A percentile compares a stretch with the other conserved stretches of the same genome.
Conservation (phyloP, 2,797 vertebrate species). For the Sarcoramphus papa region DNA sequence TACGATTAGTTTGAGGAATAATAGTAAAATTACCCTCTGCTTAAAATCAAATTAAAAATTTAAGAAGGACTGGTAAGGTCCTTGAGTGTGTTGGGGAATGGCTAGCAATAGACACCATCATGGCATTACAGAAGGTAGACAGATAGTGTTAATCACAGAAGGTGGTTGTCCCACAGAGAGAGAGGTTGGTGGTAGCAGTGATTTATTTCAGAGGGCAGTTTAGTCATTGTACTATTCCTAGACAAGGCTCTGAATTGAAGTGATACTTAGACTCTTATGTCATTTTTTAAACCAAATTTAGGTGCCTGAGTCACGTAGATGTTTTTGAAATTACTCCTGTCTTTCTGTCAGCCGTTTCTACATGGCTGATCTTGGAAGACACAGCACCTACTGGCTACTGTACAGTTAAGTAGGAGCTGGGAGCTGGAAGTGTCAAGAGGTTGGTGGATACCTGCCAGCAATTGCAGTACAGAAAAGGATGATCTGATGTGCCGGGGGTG, state of each 20-base stretch:
- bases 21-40: background rate
- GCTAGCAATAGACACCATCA: background rate
- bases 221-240: conserved; percentile 37
- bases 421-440: conserved; percentile 4
- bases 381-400: background rate
- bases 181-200: background rate
- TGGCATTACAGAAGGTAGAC: background rate
- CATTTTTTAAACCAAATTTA: conserved; percentile 25
- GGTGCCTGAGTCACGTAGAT: background rate
- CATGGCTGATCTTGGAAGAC: background rate
- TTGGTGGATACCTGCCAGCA: conserved; percentile 29
- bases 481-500: background rate
- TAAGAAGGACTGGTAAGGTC: background rate
- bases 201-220: conserved; percentile 30
- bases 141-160: background rate
- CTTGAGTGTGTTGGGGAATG: background rate
- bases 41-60: conserved; percentile 1
- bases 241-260: conserved; percentile 19
- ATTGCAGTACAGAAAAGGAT: background rate
- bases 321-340: conserved; percentile 5
- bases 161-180: background rate
- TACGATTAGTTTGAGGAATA: background rate
- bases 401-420: background rate
- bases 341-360: conserved; percentile 13
- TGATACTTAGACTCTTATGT: background rate